A percentile compares a stretch with the other conserved stretches of the same genome.
These are phyloP conservation scores for Pachyuromys duprasi DNA, from an alignment of 2,797 vertebrate genomes.

Conservation along the genomic window DNA sequence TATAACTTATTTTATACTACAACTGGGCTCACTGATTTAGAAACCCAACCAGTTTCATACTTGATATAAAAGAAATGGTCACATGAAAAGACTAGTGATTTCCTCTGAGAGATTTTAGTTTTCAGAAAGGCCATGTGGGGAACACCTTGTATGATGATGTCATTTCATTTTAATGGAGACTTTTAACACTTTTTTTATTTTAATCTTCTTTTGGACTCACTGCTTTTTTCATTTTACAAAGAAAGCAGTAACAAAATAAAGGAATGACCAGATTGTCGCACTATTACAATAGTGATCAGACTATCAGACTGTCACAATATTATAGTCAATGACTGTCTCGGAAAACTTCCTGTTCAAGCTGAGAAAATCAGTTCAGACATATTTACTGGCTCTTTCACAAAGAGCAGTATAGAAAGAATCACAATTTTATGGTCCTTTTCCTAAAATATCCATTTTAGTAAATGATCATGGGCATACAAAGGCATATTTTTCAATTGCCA, in stretches of 20 bases:
- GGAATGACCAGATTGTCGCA: background rate
- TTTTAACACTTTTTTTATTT: constrained; percentile 4
- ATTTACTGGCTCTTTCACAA: background rate
- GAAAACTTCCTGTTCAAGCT: background rate
- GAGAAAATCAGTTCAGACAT: background rate
- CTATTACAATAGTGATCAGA: background rate
- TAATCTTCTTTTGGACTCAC: background rate
- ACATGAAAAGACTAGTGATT: constrained; percentile 52
- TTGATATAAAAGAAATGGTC: constrained; percentile 32
- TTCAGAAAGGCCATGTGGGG: background rate
- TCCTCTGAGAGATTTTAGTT: constrained; percentile 64
- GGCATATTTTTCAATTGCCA: constrained; percentile 17
- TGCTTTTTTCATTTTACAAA: background rate
- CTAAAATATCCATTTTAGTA: constrained; percentile 13
- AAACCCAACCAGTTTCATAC: constrained; percentile 61
- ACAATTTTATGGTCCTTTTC: background rate
- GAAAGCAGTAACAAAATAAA: background rate
- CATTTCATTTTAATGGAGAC: constrained; percentile 30
- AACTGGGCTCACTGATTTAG: constrained; percentile 43
- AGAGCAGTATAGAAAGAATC: background rate
- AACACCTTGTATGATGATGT: background rate
- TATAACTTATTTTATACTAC: constrained; percentile 4
- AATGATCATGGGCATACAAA: background rate
- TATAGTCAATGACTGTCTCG: background rate
- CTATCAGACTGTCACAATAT: background rate